phyloP scores from a whole-genome alignment of 1,140 invertebrate species.

The Meloidogyne hapla region DNA sequence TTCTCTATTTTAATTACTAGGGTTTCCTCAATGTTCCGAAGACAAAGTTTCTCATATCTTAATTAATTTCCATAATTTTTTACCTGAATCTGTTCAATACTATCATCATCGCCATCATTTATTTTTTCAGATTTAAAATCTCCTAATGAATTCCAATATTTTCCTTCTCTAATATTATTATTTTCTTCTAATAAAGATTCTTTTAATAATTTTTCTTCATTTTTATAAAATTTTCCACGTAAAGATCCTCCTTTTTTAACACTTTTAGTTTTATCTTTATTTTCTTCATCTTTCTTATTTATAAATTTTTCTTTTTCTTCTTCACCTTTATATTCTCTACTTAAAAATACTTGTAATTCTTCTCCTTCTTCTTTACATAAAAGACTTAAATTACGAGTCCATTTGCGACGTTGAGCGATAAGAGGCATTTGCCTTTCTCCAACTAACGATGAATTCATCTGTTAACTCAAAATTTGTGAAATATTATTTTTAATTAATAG shows the following conservation, averaged over 20 bases:
- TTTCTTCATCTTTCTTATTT: background rate
- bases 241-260: background rate
- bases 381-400: conserved; percentile 28
- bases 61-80: too few species aligned
- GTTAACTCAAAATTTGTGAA: conserved; percentile 5
- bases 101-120: background rate
- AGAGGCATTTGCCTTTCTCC: conserved; percentile 26
- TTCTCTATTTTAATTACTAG: too few species aligned
- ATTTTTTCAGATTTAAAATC: background rate
- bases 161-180: background rate
- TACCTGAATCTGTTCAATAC: background rate
- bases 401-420: conserved; percentile 20
- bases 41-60: too few species aligned
- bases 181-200: background rate
- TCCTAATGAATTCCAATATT: background rate
- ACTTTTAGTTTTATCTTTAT: background rate
- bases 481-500: background rate
- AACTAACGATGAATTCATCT: conserved; percentile 16
- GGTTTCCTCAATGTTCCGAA: too few species aligned
- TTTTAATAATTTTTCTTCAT: background rate
- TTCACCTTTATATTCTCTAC: background rate
- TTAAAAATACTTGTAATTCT: conserved; percentile 19
- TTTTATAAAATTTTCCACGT: conserved; percentile 6
- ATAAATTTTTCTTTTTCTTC: background rate
- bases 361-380: conserved; percentile 30